Evolutionary conservation across 2,888 invertebrate species (phyloP).

Genomic region (Andricus curvator): DNA sequence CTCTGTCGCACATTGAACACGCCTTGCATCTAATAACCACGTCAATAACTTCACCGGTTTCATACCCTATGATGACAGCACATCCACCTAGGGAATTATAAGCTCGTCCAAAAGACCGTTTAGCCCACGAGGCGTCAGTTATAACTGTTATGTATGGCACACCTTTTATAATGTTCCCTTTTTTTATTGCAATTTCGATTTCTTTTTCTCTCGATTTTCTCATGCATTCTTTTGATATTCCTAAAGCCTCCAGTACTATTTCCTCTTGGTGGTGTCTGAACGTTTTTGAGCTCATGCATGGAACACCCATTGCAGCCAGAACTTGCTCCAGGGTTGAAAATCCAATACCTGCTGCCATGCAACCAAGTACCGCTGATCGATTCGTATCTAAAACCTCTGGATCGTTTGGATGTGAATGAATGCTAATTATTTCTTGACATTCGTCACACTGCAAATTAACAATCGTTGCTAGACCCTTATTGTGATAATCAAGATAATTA

Average conservation of each 20-base stretch:
- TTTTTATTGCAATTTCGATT: conserved; percentile 46
- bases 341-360: not conserved
- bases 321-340: not conserved
- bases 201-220: conserved; percentile 46
- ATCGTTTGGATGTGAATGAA: not conserved
- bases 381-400: not conserved
- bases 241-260: too few species aligned
- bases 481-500: too few species aligned
- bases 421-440: not conserved
- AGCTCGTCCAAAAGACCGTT: conserved; percentile 48
- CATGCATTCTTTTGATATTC: conserved; percentile 42
- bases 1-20: conserved; percentile 59
- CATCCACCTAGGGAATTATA: conserved; percentile 49
- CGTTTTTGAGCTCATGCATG: not conserved
- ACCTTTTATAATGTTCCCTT: conserved; percentile 45
- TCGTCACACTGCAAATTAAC: not conserved
- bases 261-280: not conserved
- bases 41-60: conserved; percentile 58
- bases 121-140: conserved; percentile 51
- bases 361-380: not conserved
- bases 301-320: conserved; percentile 12
- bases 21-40: conserved; percentile 62
- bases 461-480: not conserved
- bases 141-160: conserved; percentile 51
- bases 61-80: conserved; percentile 47